phyloP scores from a whole-genome alignment of 2,797 vertebrate species.

The Artibeus jamaicensis region DNA sequence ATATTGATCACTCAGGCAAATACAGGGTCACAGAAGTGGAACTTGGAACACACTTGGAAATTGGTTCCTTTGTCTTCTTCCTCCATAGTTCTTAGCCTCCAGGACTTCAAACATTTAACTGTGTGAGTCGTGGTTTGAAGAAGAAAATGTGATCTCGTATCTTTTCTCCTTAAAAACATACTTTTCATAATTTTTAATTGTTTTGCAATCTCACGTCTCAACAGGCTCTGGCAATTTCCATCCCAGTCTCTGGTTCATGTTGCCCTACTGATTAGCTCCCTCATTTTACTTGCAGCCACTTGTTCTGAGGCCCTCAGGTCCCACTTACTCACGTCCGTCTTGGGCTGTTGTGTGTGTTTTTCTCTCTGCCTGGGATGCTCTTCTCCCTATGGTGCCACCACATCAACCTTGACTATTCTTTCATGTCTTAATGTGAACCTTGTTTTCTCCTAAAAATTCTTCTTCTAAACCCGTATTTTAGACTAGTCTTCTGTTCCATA shows the following conservation, averaged over 20 bases:
- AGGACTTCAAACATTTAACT: not conserved
- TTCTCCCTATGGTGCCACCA: not conserved
- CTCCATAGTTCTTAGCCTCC: not conserved
- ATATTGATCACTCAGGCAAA: not conserved
- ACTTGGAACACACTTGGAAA: not conserved
- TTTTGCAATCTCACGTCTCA: not conserved
- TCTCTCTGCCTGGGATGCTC: not conserved
- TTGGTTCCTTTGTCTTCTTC: not conserved
- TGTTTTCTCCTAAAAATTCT: not conserved
- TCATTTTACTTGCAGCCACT: not conserved
- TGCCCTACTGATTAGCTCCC: not conserved
- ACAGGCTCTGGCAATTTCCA: not conserved
- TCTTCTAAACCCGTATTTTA: not conserved
- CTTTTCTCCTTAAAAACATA: not conserved
- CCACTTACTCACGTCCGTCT: fast-evolving
- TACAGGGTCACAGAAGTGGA: not conserved
- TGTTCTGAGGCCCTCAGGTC: not conserved
- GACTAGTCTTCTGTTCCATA: not conserved
- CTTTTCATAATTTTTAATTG: not conserved
- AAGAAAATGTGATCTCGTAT: not conserved
- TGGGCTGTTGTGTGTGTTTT: fast-evolving
- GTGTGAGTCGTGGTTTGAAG: not conserved
- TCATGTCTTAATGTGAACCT: not conserved
- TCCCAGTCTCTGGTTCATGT: not conserved
- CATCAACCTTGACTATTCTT: not conserved